Percentiles rank a stretch among this genome's conserved stretches.
Conservation (phyloP, 1,140 invertebrate genomes). For the Meteorus sp. region DNA sequence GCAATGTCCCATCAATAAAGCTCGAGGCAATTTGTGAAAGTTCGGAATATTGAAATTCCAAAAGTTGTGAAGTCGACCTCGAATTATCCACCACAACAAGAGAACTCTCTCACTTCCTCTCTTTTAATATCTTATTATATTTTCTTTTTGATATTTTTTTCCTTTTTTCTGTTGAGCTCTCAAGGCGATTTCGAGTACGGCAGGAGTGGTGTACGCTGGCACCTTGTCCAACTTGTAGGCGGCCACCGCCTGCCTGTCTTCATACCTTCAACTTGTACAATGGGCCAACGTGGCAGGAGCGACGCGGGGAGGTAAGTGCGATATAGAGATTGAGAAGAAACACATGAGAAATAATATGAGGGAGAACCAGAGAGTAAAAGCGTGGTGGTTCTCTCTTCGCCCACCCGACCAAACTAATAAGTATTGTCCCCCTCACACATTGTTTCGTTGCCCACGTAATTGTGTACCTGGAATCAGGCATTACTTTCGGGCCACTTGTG, state of each 20-base stretch:
- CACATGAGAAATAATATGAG: background rate
- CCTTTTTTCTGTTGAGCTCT: background rate
- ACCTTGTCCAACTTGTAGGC: conserved; percentile 43
- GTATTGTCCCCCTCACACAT: conserved; percentile 46
- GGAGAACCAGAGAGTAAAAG: conserved; percentile 29
- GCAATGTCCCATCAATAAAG: background rate
- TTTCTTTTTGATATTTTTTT: background rate
- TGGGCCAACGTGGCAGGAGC: conserved; percentile 33
- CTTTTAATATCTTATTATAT: background rate
- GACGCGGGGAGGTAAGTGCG: background rate
- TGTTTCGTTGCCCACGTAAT: conserved; percentile 46
- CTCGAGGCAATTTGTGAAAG: background rate
- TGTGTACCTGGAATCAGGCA: conserved; percentile 21
- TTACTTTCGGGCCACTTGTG: conserved; percentile 32
- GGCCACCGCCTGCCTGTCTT: conserved; percentile 37
- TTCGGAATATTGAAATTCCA: background rate
- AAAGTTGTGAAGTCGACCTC: background rate
- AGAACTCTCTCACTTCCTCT: background rate
- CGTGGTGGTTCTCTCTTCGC: conserved; percentile 37
- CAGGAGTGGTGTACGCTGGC: conserved; percentile 34
- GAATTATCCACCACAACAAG: background rate
- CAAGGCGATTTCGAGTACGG: conserved; percentile 33
- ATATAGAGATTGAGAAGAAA: background rate
- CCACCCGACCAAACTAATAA: conserved; percentile 48
- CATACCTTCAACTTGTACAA: conserved; percentile 41